Conservation (phyloP, 2,888 invertebrate species). For the Aphodius granarius region DNA sequence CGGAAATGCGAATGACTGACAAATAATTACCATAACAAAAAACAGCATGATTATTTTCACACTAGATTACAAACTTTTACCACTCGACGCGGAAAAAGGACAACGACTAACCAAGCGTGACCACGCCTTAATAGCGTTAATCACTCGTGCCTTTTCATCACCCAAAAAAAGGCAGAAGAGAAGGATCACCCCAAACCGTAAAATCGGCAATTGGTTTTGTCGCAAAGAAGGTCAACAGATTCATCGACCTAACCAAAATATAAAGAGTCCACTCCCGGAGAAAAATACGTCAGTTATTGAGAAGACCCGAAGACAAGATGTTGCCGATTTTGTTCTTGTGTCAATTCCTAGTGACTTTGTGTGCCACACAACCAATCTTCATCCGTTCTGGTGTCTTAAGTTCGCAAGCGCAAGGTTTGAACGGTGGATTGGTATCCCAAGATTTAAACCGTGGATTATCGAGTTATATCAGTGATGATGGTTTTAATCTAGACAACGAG, state of each 20-base stretch:
- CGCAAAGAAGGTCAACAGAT: neutral
- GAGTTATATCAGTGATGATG: slow-evolving; percentile 44
- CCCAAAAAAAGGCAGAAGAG: neutral
- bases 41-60: neutral
- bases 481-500: slow-evolving; percentile 45
- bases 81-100: neutral
- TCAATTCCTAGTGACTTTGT: neutral
- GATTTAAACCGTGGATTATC: slow-evolving; percentile 38
- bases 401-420: slow-evolving; percentile 28
- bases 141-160: neutral
- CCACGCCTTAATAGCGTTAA: neutral
- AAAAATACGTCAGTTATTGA: neutral
- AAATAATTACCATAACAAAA: neutral
- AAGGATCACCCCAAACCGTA: neutral
- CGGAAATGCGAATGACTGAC: neutral
- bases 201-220: neutral
- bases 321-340: neutral
- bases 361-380: slow-evolving; percentile 24
- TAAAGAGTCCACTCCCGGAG: neutral
- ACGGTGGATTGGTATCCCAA: slow-evolving; percentile 31
- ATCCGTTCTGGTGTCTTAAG: slow-evolving; percentile 32
- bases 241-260: neutral
- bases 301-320: neutral
- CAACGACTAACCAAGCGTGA: neutral
- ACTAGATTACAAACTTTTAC: neutral